Conservation (phyloP, 2,888 invertebrate genomes). For the Oscheius sp. region DNA sequence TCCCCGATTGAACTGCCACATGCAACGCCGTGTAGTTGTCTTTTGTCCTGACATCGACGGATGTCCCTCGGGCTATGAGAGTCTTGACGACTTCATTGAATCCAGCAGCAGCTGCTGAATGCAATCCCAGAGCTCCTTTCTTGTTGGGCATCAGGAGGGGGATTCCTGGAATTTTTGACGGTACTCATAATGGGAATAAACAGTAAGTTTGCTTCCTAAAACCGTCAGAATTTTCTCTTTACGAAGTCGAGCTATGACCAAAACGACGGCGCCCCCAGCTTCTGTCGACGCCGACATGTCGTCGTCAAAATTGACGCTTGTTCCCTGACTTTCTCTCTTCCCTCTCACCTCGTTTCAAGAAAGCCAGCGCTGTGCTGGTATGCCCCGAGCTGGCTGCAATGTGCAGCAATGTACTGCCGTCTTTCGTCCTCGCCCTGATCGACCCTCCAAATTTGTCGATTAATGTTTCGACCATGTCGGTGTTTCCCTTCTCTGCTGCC, state of each 20-base stretch:
- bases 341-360: slow-evolving; percentile 90
- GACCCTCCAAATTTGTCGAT: slow-evolving; percentile 98
- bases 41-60: slow-evolving; percentile 94
- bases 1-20: slow-evolving; percentile 83
- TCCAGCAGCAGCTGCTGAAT: slow-evolving; percentile 95
- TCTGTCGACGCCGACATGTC: too few species aligned
- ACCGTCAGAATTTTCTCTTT: too few species aligned
- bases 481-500: slow-evolving; percentile 96
- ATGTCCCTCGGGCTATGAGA: slow-evolving; percentile 92
- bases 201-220: too few species aligned
- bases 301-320: too few species aligned
- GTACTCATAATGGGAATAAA: too few species aligned
- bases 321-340: too few species aligned
- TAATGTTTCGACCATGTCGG: slow-evolving; percentile 90
- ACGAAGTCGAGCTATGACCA: too few species aligned
- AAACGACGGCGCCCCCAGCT: too few species aligned
- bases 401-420: slow-evolving; percentile 98
- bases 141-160: slow-evolving; percentile 99
- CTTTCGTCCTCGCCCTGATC: slow-evolving; percentile 75
- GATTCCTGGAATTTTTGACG: slow-evolving; percentile 78
- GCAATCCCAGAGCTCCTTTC: slow-evolving; percentile 95
- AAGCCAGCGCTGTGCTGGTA: slow-evolving; percentile 96
- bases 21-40: slow-evolving; percentile 97
- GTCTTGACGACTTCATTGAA: slow-evolving; percentile 85
- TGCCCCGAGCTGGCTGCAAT: slow-evolving; percentile 96